Conservation (phyloP, 2,113 vertebrate species). For the Albula glossodonta region DNA sequence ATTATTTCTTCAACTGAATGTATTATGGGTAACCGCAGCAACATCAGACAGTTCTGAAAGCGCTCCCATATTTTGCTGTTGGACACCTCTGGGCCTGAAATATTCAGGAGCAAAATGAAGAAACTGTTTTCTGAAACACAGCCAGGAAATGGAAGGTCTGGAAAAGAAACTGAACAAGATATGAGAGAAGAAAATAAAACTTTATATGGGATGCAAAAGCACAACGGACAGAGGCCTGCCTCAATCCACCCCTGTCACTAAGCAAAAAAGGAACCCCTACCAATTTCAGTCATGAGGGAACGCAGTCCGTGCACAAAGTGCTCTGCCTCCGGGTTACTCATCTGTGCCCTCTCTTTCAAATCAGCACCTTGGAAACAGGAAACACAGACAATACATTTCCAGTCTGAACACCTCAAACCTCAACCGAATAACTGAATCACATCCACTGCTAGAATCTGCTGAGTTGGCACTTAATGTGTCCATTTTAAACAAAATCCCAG, state of each 20-base stretch:
- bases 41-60: neutral
- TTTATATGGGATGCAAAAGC: neutral
- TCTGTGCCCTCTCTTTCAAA: conserved; percentile 87
- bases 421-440: neutral
- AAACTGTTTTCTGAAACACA: neutral
- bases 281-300: conserved; percentile 88
- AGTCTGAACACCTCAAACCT: neutral
- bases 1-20: too few relatives aligned
- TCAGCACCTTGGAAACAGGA: conserved; percentile 78
- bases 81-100: neutral
- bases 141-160: neutral
- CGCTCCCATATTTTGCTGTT: neutral
- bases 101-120: too few relatives aligned
- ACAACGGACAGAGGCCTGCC: neutral
- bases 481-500: neutral
- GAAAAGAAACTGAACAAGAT: neutral
- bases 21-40: too few relatives aligned
- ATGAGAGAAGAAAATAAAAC: neutral
- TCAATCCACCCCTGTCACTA: neutral
- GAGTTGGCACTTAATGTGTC: neutral
- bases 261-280: conserved; percentile 60
- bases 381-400: neutral
- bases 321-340: conserved; percentile 79
- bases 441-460: neutral
- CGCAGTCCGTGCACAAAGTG: conserved; percentile 84